A percentile compares a stretch with the other conserved stretches of the same genome.
Evolutionary conservation across 2,113 vertebrate species (phyloP).

Genomic region (Sylvicapra grimmia): DNA sequence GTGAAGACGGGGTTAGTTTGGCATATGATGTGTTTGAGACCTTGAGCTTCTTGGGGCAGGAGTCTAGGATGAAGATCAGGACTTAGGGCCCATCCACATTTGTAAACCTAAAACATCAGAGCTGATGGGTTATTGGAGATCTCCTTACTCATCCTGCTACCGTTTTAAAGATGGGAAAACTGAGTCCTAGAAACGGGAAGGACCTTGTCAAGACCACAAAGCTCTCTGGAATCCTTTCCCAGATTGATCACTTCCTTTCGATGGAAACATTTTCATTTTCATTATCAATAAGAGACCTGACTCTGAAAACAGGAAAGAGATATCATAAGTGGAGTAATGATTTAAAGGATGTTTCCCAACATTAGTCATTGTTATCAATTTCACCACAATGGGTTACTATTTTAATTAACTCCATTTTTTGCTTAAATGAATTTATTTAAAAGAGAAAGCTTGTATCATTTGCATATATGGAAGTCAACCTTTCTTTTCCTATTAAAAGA

Average conservation of each 20-base stretch:
- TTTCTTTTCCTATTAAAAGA: not conserved
- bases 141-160: not conserved
- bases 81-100: not conserved
- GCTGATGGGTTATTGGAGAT: not conserved
- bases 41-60: not conserved
- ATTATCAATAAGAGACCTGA: not conserved
- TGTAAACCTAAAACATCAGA: not conserved
- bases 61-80: not conserved
- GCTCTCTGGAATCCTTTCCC: not conserved
- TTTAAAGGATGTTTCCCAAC: not conserved
- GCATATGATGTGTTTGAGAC: not conserved
- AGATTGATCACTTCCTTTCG: not conserved
- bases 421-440: not conserved
- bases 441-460: not conserved
- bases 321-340: accelerated
- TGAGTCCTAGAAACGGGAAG: not conserved
- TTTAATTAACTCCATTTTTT: not conserved
- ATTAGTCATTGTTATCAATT: not conserved
- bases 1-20: too few species aligned
- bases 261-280: not conserved
- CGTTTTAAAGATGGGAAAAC: not conserved
- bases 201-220: not conserved
- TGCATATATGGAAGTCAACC: not conserved
- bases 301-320: not conserved
- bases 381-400: not conserved